phyloP scores from a whole-genome alignment of 2,113 vertebrate genomes.

The Hassar affinis region DNA sequence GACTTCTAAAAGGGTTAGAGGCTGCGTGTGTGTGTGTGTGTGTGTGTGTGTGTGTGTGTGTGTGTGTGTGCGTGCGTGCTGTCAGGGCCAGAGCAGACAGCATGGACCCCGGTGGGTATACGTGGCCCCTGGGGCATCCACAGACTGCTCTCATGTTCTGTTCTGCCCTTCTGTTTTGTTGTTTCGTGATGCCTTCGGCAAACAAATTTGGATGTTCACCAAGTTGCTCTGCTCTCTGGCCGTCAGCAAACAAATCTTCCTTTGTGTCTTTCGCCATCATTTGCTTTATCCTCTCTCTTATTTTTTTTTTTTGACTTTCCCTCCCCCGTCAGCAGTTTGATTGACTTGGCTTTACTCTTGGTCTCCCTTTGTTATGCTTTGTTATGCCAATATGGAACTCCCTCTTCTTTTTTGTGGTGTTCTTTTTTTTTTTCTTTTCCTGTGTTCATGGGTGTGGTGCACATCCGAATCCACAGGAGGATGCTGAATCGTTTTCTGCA shows the following conservation, averaged over 20 bases:
- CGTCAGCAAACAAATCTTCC: background rate
- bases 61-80: slow-evolving; percentile 27
- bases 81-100: slow-evolving; percentile 31
- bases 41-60: background rate
- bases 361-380: slow-evolving; percentile 34
- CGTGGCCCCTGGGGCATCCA: slow-evolving; percentile 31
- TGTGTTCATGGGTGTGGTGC: slow-evolving; percentile 57
- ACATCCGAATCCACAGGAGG: slow-evolving; percentile 46
- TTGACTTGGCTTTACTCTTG: slow-evolving; percentile 35
- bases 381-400: slow-evolving; percentile 48
- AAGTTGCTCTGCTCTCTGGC: background rate
- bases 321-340: slow-evolving; percentile 5
- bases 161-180: background rate
- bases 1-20: slow-evolving; percentile 26
- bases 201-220: slow-evolving; percentile 31
- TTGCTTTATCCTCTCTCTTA: background rate
- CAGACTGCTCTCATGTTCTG: slow-evolving; percentile 13
- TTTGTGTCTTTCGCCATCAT: background rate
- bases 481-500: slow-evolving; percentile 18
- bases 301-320: background rate
- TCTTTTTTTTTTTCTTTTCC: slow-evolving; percentile 48
- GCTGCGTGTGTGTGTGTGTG: background rate
- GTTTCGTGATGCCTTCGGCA: slow-evolving; percentile 27
- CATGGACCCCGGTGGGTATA: slow-evolving; percentile 33
- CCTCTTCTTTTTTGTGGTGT: slow-evolving; percentile 36